Evolutionary conservation across 2,888 invertebrate genomes (phyloP), one percentile per base, ranked within the genome.

Genomic region (Alsophila aescularia): DNA sequence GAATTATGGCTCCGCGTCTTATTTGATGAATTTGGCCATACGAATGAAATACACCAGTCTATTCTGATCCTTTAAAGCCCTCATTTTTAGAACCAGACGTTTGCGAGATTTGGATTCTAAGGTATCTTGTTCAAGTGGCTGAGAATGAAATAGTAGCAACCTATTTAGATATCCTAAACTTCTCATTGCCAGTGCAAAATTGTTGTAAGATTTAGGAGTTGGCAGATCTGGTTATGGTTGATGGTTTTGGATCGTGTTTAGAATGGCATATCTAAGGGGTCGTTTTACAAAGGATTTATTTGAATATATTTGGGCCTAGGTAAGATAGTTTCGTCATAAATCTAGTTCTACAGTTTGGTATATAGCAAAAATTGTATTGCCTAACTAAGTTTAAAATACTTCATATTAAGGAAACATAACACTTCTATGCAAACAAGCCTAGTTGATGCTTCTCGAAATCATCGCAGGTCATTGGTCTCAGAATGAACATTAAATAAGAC

Each of bases 11-110:
- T 70, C 70, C 68, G 70, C 71, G 81, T 85, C 81, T 66, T 73
- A 69, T 81, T 84, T 85, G 87, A 87, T 85, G 82, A 80, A 85
- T 83, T 79, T 77, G 74, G 71, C 71, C 79, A 72, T 72, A 72
- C 64, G 61, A 66, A 59, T 34, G 51, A 51, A 54, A 60, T 51
- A 58, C 60, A 47, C 79, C 79, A 75, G 59, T 63, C 49, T 70
- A 58, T 7, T 45, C 55, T 68, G 81, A 72, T 36, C 71, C 54
- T 60, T 66, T 59, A 50, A 49, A 45, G 50, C 47, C 36, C 34
- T 31, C 49, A 42, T 37, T 53, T 39, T 29, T 40, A 42, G 39
- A 58, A 53, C 32, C 35, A 39, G 16, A 9, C 29, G 24, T 14
- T 32, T n/a, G 9, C 8, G 24, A 12, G 29, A 35, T 48, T 27